Percentiles rank a stretch among this genome's conserved stretches.
Conservation (phyloP, 2,888 invertebrate species). For the Amorpha juglandis region DNA sequence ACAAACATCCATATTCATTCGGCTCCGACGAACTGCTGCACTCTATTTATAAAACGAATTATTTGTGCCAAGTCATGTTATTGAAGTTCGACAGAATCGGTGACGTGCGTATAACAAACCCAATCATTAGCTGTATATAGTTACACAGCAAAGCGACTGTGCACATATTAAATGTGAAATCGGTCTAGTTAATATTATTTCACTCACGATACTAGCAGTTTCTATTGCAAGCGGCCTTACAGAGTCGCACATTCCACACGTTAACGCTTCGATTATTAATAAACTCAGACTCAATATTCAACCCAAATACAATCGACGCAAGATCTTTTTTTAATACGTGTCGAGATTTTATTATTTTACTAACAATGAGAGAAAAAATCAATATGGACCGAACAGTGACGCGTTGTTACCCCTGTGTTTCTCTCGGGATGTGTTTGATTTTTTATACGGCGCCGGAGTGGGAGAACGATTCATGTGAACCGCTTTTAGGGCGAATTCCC, state of each 20-base stretch:
- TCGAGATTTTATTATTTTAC: conserved; percentile 78
- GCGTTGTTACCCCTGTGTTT: conserved; percentile 84
- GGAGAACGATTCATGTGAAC: conserved; percentile 83
- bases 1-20: conserved; percentile 35
- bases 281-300: conserved; percentile 78
- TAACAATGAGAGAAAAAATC: conserved; percentile 83
- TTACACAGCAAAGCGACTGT: conserved; percentile 39
- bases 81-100: conserved; percentile 23
- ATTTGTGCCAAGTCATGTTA: conserved; percentile 27
- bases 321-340: conserved; percentile 74
- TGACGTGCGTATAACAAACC: conserved; percentile 33
- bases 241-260: conserved; percentile 80
- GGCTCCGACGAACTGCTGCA: conserved; percentile 19
- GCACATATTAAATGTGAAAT: conserved; percentile 74
- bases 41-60: conserved; percentile 26
- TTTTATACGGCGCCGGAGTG: conserved; percentile 81
- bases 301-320: conserved; percentile 75
- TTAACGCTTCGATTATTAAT: conserved; percentile 83
- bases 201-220: conserved; percentile 79
- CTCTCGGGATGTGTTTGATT: conserved; percentile 83
- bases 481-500: conserved; percentile 84
- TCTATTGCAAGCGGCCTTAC: conserved; percentile 83
- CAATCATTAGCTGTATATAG: conserved; percentile 37
- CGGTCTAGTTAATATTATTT: conserved; percentile 77
- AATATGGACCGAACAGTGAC: conserved; percentile 79